Evolutionary conservation across 1,140 invertebrate species (phyloP).

Genomic region (Sipha flava): DNA sequence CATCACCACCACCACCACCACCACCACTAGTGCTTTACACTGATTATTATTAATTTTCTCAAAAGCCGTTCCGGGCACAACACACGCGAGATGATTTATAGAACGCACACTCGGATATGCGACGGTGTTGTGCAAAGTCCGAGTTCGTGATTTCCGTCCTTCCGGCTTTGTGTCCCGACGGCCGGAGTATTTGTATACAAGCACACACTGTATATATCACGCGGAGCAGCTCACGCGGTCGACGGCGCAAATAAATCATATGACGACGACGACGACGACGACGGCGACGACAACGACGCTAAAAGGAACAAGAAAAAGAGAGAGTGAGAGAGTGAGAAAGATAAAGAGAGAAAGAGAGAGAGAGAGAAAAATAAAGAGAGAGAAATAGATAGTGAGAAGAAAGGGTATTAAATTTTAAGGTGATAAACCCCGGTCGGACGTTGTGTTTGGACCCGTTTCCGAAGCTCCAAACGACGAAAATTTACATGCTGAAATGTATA

Average conservation of each 20-base stretch:
- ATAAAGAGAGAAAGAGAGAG: no score
- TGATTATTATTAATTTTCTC: neutral
- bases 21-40: neutral
- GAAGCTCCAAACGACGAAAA: neutral
- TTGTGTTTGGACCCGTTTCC: conserved; percentile 9
- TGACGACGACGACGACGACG: neutral
- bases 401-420: conserved; percentile 25
- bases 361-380: no score
- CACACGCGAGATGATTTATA: no score
- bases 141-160: conserved; percentile 10
- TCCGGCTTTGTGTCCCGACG: neutral
- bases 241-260: neutral
- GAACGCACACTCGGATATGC: neutral
- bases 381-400: no score
- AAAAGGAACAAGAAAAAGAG: no score
- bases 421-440: neutral
- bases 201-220: no score
- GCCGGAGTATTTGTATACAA: neutral
- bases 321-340: no score
- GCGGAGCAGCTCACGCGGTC: neutral
- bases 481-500: conserved; percentile 14
- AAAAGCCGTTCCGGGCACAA: neutral
- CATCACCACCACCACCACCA: no score
- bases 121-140: neutral
- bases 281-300: neutral